phyloP scores from a whole-genome alignment of 1,140 invertebrate species.

The Coboldia fuscipes region DNA sequence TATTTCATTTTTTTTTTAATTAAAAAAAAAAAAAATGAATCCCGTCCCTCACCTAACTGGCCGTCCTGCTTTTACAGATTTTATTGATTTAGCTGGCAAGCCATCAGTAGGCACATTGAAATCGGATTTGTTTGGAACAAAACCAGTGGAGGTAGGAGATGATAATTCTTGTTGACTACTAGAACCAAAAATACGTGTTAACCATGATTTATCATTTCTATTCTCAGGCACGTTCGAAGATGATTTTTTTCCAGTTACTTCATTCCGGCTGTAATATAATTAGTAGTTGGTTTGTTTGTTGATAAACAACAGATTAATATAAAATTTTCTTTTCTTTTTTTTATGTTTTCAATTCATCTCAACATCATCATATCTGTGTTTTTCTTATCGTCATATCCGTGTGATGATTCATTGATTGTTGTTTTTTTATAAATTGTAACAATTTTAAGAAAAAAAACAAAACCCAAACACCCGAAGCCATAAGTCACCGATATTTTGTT shows the following conservation, averaged over 20 bases:
- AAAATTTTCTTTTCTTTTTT: too few relatives aligned
- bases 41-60: constrained; percentile 22
- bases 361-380: too few relatives aligned
- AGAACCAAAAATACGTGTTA: constrained; percentile 17
- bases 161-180: constrained; percentile 7
- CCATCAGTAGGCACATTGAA: constrained; percentile 19
- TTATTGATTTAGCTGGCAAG: constrained; percentile 13
- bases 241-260: constrained; percentile 17
- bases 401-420: too few relatives aligned
- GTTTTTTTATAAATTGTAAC: too few relatives aligned
- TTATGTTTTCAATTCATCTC: too few relatives aligned
- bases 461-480: too few relatives aligned
- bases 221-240: too few relatives aligned
- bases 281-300: too few relatives aligned
- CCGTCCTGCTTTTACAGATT: constrained; percentile 18
- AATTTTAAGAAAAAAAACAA: too few relatives aligned
- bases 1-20: constrained; percentile 3
- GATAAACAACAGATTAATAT: too few relatives aligned
- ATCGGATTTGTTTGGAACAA: constrained; percentile 6
- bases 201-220: constrained; percentile 18
- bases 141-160: neutral
- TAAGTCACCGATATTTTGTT: too few relatives aligned
- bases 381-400: too few relatives aligned
- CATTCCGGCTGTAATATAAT: constrained; percentile 6
- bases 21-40: constrained; percentile 6